A percentile compares a stretch with the other conserved stretches of the same genome.
Conservation (phyloP, 1,140 invertebrate species). For the Psix sp. region DNA sequence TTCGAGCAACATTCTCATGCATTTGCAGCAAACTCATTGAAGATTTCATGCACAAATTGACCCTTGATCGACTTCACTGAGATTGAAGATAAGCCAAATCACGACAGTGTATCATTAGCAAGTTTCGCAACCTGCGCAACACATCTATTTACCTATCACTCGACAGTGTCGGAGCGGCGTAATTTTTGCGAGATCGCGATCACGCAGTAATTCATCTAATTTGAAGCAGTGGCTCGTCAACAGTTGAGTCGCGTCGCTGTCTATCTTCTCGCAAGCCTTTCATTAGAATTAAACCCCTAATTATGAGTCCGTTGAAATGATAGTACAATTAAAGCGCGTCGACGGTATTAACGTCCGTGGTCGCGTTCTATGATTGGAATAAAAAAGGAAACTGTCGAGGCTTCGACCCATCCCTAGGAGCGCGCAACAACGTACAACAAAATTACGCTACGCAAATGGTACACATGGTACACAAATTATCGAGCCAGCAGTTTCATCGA, state of each 20-base stretch:
- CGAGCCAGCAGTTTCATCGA: neutral
- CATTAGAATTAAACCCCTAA: constrained; percentile 52
- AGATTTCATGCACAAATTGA: neutral
- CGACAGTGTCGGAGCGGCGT: constrained; percentile 6
- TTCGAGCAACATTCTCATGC: too few relatives aligned
- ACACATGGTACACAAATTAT: neutral
- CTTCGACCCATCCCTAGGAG: too few relatives aligned
- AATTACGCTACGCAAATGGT: constrained; percentile 19
- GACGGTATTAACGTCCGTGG: constrained; percentile 52
- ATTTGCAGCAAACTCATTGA: too few relatives aligned
- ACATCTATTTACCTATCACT: constrained; percentile 9
- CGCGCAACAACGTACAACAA: constrained; percentile 34
- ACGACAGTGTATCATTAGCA: constrained; percentile 1
- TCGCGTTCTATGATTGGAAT: constrained; percentile 29
- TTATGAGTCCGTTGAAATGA: constrained; percentile 58
- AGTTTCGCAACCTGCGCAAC: neutral
- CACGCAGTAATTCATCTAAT: constrained; percentile 22
- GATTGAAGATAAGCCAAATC: neutral
- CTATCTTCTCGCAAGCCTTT: constrained; percentile 14
- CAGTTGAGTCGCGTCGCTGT: constrained; percentile 23
- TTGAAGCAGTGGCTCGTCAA: constrained; percentile 34
- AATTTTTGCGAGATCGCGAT: constrained; percentile 17
- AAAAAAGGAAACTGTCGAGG: constrained; percentile 42
- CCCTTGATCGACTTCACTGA: constrained; percentile 3
- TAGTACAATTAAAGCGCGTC: constrained; percentile 59